Base-by-base conservation (phyloP, 1,140 invertebrate species). In the Dufourea novaeangliae region DNA sequence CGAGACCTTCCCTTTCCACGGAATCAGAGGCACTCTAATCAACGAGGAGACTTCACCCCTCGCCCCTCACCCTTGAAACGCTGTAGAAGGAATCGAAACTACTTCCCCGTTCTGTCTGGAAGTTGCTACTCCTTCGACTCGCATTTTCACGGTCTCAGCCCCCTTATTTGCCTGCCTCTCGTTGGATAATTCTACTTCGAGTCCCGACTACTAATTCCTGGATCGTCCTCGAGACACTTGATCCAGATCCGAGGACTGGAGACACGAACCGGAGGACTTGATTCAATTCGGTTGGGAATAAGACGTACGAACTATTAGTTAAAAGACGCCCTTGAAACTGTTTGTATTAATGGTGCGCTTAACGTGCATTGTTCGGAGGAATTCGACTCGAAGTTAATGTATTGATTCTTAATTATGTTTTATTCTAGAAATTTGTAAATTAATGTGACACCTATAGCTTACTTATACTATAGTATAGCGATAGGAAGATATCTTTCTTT, bases 1-100 rank as follows among this genome's bases (percentile, higher is more conserved):
- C 46, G 46, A 50, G 22, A 50, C n/a, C 20, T n/a, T n/a, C n/a
- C 46, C 20, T 22, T 6, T 22, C 46, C 8, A 50, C 8, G 46
- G 46, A 50, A 50, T 50, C 46, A 20, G 46, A 50, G 46, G 46
- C 46, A 50, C 46, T 50, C 50, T 52, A 52, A 52, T 52, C 50
- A 52, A 52, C 50, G 50, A 52, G 25, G 25, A 52, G 50, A n/a
- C 50, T 25, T 25, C n/a, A 12, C 22, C 50, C 50, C 22, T 25
- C 6, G 10, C 50, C 8, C 22, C 46, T 2, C n/a, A n/a, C n/a
- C n/a, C n/a, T 25, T 8, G 11, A 52, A 52, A 52, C 50, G 10
- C 22, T 25, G 10, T 22, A 11, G n/a, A 10, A 52, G 8, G 50
- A 12, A 20, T 52, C n/a, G 50, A 52, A 12, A n/a, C 22, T 2